Evolutionary conservation across 2,113 vertebrate species (phyloP), one percentile per base, ranked within the genome.

Genomic region (Toxostoma redivivum): DNA sequence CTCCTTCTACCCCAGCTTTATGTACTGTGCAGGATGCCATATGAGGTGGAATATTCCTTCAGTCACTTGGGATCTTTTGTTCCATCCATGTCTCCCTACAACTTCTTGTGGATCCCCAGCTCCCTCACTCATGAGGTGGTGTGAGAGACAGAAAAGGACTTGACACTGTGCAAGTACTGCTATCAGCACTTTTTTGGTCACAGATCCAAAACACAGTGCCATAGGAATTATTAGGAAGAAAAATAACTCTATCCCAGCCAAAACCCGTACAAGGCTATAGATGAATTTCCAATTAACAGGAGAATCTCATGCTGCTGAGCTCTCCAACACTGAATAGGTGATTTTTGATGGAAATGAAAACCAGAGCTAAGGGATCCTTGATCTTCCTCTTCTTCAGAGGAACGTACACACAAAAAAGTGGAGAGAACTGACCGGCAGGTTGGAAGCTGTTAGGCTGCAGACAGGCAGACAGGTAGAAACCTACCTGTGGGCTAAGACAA

Each of bases 121-220:
- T 31, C 38, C 0, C 28, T 64, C 3, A 0, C 45, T 70, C 60
- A 21, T 28, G 20, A 47, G 17, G 5, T 3, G 5, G 25, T 1
- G 15, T 23, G 30, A 91, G 24, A 44, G 15, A 48, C 23, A 78
- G 45, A 51, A 47, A n/a, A 79, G 48, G 15, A 3, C 20, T 25
- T n/a, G 57, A 44, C 20, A 7, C 7, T 30, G 5, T 67, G n/a
- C 25, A 60, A 78, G 40, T 15, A 4, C 56, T 60, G 42, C 42
- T 57, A 18, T 12, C 42, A 84, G 8, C 20, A 67, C 35, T 45
- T 14, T 24, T 69, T 60, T 45, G 11, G 10, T 10, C 65, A 56
- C 50, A 65, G 48, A 47, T 33, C 30, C 50, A 51, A 91, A 91
- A 37, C 20, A 38, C 16, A 72, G 30, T 14, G 27, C 12, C 14